A percentile compares a stretch with the other conserved stretches of the same genome.
Evolutionary conservation across 2,113 vertebrate genomes (phyloP).

Genomic region (Nettapus auritus): DNA sequence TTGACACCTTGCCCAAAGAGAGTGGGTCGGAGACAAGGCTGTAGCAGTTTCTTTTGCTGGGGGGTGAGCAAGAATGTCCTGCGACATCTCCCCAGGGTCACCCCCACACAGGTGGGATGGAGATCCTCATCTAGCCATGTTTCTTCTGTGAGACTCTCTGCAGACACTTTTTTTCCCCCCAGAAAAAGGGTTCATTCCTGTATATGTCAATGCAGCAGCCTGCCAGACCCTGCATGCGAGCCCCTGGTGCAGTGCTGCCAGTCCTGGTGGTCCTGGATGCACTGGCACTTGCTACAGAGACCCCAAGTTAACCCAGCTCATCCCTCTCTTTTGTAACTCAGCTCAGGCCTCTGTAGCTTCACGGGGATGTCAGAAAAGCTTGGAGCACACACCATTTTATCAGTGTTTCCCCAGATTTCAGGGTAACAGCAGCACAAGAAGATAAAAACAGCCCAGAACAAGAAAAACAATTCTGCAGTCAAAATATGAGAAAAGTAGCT

Average conservation of each 20-base stretch:
- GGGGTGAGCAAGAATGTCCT: not conserved
- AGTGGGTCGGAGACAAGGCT: not conserved
- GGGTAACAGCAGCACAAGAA: not conserved
- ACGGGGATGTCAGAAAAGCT: not conserved
- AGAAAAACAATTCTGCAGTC: not conserved
- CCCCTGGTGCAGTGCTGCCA: not conserved
- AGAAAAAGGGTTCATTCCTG: not conserved
- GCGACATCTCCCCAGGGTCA: not conserved
- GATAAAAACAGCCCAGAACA: not conserved
- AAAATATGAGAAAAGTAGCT: not conserved
- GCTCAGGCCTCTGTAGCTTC: not conserved
- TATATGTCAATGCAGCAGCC: not conserved
- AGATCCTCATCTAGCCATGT: not conserved
- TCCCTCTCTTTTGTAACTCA: not conserved
- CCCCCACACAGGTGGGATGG: not conserved
- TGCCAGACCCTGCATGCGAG: not conserved
- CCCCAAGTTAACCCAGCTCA: not conserved
- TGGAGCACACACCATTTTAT: not conserved
- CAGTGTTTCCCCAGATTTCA: not conserved
- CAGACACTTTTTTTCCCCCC: not conserved
- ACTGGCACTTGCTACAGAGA: not conserved
- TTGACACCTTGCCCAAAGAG: not conserved
- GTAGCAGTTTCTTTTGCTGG: not conserved
- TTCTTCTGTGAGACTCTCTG: not conserved
- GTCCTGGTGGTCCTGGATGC: not conserved